Percentiles rank a stretch among this genome's conserved stretches.
phyloP scores from a whole-genome alignment of 2,113 vertebrate species.

The Nibea albiflora region DNA sequence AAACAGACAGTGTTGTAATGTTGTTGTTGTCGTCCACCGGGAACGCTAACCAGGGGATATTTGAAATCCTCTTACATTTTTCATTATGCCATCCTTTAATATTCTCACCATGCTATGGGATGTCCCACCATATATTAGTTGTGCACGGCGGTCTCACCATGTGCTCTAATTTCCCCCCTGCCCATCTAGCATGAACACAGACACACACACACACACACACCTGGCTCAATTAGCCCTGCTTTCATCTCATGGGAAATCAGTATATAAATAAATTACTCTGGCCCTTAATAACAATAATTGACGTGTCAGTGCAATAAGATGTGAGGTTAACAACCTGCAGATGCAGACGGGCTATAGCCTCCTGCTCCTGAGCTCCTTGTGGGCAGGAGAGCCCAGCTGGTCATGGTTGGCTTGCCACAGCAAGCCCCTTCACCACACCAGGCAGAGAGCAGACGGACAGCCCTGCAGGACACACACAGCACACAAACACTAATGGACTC shows the following conservation, averaged over 20 bases:
- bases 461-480: constrained; percentile 63
- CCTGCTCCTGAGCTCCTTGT: constrained; percentile 49
- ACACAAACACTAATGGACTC: constrained; percentile 46
- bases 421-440: constrained; percentile 60
- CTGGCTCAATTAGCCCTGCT: constrained; percentile 75
- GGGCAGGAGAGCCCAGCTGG: constrained; percentile 69
- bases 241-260: constrained; percentile 76
- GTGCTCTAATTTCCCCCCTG: constrained; percentile 36
- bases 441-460: constrained; percentile 69
- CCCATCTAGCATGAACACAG: constrained; percentile 33
- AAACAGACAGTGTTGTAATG: constrained; percentile 17
- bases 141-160: constrained; percentile 28
- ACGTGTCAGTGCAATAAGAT: constrained; percentile 81
- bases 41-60: constrained; percentile 10
- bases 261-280: constrained; percentile 79
- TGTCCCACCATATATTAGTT: constrained; percentile 55
- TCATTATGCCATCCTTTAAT: constrained; percentile 32
- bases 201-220: constrained; percentile 55
- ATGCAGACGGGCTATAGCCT: constrained; percentile 63
- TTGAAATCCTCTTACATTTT: constrained; percentile 26
- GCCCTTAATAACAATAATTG: constrained; percentile 83
- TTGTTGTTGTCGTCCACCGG: constrained; percentile 33
- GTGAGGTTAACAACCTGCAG: constrained; percentile 78
- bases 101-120: constrained; percentile 43
- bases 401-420: constrained; percentile 70